These are phyloP conservation scores for Elmis aenea DNA, from an alignment of 2,888 invertebrate species.

Conservation along the genomic window DNA sequence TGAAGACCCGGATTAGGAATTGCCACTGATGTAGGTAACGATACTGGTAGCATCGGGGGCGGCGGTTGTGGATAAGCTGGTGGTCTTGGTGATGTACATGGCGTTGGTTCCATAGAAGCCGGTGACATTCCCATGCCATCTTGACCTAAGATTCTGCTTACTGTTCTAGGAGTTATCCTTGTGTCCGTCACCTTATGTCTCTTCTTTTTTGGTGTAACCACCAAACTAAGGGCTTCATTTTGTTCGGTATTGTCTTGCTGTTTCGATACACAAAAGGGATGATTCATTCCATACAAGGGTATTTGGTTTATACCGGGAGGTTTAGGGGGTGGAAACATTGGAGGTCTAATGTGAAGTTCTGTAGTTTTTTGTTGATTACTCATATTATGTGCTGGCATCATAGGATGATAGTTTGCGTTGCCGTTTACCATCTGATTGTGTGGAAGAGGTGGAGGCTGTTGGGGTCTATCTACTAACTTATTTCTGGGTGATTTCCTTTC, in stretches of 20 bases:
- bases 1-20: constrained; percentile 94
- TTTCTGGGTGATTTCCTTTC: constrained; percentile 81
- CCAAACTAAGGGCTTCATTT: constrained; percentile 90
- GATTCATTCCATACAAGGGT: constrained; percentile 56
- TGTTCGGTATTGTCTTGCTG: constrained; percentile 73
- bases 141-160: constrained; percentile 76
- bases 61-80: constrained; percentile 70
- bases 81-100: constrained; percentile 55
- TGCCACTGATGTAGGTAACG: constrained; percentile 91
- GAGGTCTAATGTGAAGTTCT: constrained; percentile 62
- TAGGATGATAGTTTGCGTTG: constrained; percentile 50
- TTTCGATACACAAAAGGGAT: constrained; percentile 58
- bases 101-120: constrained; percentile 56
- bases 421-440: constrained; percentile 49
- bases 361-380: constrained; percentile 40
- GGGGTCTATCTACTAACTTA: constrained; percentile 61
- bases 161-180: constrained; percentile 84
- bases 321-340: constrained; percentile 82
- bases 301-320: constrained; percentile 59
- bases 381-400: constrained; percentile 48
- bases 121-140: constrained; percentile 72
- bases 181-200: constrained; percentile 96
- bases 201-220: constrained; percentile 94
- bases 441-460: constrained; percentile 46
- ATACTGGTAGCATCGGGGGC: constrained; percentile 80